phyloP scores from a whole-genome alignment of 2,113 vertebrate species.

The Taxidea taxus region DNA sequence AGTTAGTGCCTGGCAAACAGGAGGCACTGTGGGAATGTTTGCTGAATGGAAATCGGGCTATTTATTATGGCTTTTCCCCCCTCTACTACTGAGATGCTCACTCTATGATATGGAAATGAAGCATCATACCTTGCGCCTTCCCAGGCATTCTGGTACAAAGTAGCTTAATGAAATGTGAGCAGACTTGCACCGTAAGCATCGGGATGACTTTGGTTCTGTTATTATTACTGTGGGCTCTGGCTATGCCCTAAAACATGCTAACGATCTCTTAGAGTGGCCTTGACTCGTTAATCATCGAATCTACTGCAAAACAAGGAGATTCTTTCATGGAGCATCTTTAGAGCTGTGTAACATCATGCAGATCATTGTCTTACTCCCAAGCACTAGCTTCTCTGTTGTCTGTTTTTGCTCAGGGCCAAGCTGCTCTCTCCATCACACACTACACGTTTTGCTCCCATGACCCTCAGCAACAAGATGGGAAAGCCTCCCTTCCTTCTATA shows the following conservation, averaged over 20 bases:
- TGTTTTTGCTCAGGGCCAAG: neutral
- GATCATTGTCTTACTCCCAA: neutral
- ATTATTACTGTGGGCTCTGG: neutral
- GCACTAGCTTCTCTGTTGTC: neutral
- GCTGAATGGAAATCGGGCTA: neutral
- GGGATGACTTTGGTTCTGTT: neutral
- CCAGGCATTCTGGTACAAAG: neutral
- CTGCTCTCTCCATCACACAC: neutral
- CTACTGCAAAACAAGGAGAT: neutral
- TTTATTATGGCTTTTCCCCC: neutral
- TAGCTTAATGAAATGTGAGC: neutral
- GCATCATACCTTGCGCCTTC: neutral
- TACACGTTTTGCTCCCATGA: neutral
- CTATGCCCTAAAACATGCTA: neutral
- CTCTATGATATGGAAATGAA: neutral
- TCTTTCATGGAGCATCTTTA: neutral
- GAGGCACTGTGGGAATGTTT: neutral
- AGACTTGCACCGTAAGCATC: neutral
- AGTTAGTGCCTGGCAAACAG: neutral
- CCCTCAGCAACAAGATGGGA: neutral
- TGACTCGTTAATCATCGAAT: neutral
- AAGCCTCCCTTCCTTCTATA: neutral
- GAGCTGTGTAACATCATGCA: neutral
- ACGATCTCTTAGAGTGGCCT: neutral
- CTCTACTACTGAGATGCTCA: neutral